These are phyloP conservation scores for Hanleya hanleyi DNA, from an alignment of 2,888 invertebrate genomes.

Conservation along the genomic window DNA sequence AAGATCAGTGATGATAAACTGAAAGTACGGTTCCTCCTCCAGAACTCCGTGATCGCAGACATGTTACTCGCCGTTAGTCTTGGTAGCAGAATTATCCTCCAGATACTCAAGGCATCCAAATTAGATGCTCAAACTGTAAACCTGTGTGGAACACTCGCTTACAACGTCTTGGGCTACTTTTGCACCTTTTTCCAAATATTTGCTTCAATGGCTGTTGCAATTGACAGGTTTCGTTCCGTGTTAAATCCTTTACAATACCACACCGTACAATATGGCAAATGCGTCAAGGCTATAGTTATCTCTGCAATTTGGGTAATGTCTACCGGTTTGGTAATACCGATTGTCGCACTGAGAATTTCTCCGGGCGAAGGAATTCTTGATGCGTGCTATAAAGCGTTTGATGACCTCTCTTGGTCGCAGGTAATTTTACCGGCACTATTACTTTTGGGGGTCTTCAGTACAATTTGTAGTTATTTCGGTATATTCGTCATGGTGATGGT, in stretches of 20 bases:
- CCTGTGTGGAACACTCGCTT: neutral
- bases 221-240: neutral
- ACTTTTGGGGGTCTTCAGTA: neutral
- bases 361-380: neutral
- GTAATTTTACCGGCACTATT: neutral
- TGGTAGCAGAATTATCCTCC: neutral
- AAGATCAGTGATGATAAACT: neutral
- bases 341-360: neutral
- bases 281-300: neutral
- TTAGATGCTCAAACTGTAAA: no score
- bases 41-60: neutral
- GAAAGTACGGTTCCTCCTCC: neutral
- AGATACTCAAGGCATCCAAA: neutral
- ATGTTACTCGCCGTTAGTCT: neutral
- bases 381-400: neutral
- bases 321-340: neutral
- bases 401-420: neutral
- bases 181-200: neutral
- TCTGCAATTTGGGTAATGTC: neutral
- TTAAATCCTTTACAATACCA: neutral
- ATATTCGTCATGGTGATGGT: neutral
- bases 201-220: neutral
- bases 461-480: neutral
- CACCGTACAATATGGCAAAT: neutral
- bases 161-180: neutral